phyloP scores from a whole-genome alignment of 2,888 invertebrate species.

The Caenorhabditis auriculariae region DNA sequence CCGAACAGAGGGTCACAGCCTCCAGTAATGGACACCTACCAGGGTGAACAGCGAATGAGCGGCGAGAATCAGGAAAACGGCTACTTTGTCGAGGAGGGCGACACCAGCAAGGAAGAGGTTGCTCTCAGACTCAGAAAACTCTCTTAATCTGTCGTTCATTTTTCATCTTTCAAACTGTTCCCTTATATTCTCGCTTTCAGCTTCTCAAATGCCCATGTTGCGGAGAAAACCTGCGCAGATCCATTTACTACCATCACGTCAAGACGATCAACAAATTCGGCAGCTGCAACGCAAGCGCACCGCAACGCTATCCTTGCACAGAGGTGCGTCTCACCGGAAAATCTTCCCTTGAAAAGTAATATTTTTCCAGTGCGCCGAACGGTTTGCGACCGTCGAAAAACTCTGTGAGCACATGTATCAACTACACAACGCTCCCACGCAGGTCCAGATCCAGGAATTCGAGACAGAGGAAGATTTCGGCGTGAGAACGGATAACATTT shows the following conservation, averaged over 20 bases:
- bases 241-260: neutral
- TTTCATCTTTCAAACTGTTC: too few species aligned
- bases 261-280: neutral
- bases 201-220: neutral
- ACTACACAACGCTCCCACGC: conserved; percentile 9
- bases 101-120: too few species aligned
- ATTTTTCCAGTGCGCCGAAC: conserved; percentile 5
- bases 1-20: too few species aligned
- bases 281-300: neutral
- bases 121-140: too few species aligned
- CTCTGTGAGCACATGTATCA: conserved; percentile 13
- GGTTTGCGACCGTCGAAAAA: conserved; percentile 7
- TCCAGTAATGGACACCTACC: too few species aligned
- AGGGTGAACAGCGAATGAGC: too few species aligned
- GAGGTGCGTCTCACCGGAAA: neutral
- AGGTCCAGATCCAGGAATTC: conserved; percentile 6
- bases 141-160: too few species aligned
- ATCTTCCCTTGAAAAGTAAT: neutral
- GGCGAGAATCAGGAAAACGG: too few species aligned
- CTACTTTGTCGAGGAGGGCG: too few species aligned
- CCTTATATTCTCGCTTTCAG: too few species aligned
- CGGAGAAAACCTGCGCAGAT: neutral
- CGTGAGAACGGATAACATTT: neutral
- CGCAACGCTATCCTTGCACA: conserved; percentile 6
- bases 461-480: conserved; percentile 18